Evolutionary conservation across 2,113 vertebrate species (phyloP), one percentile per base, ranked within the genome.

Genomic region (Sturnira hondurensis): DNA sequence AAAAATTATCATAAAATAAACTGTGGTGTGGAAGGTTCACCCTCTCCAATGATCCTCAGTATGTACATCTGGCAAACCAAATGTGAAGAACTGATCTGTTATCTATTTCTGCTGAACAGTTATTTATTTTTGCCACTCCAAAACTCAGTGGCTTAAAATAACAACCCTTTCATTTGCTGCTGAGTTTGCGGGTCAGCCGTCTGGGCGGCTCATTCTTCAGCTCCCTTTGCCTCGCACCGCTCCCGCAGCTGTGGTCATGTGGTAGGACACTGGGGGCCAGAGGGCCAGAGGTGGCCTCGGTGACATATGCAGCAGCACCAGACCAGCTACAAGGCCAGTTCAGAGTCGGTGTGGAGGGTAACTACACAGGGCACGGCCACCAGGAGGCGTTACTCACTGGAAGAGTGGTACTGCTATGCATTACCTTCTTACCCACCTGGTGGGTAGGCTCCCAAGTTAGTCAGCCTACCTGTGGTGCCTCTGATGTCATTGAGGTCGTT

Each of bases 1-100:
- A 33, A 33, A 54, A 61, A 41, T 95, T 83, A 63, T 26, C 74
- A 33, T 63, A 81, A 52, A 67, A 33, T 47, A 56, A 88, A 91
- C 54, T 67, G 2, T 77, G 41, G 36, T 76, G 28, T 80, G 70
- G 13, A 68, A 71, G 5, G 20, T 71, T 96, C 26, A 78, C 14
- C 36, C 63, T 96, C 26, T 47, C 41, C 45, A 74, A 56, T 83
- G 83, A 73, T 36, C 36, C 56, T 73, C 56, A 73, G 22, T 8
- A 28, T 26, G 20, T 73, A 5, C 63, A 5, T 45, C 33, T 88
- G 61, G 28, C 41, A 94, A 90, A 45, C 31, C 26, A 26, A 67
- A 43, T 76, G 10, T 68, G 61, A 85, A 20, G 80, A 76, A 58
- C 61, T 31, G 17, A 33, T 74, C 38, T 36, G 17, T 74, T 82